These are phyloP conservation scores for Prunella himalayana DNA, from an alignment of 2,113 vertebrate species.

Conservation along the genomic window DNA sequence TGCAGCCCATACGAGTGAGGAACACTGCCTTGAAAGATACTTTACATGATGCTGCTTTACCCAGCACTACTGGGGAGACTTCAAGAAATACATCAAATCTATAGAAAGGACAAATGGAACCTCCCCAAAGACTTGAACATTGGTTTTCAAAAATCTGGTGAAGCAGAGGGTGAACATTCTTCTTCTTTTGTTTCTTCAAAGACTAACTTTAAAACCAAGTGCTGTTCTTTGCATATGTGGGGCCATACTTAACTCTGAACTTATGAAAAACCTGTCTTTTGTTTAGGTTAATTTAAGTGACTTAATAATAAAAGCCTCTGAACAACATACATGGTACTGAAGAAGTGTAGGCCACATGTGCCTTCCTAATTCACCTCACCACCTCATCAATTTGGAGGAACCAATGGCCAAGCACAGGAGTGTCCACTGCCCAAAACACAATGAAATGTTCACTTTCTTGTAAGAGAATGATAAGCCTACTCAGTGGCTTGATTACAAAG, in stretches of 20 bases:
- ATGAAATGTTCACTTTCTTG: background rate
- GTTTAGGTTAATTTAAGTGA: background rate
- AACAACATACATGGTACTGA: background rate
- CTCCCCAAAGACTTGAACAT: background rate
- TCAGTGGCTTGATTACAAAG: background rate
- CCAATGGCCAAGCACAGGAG: background rate
- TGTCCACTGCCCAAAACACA: background rate
- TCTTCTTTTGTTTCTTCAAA: background rate
- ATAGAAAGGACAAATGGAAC: background rate
- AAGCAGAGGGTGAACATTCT: background rate
- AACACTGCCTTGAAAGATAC: slow-evolving; percentile 38
- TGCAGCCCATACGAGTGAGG: slow-evolving; percentile 66
- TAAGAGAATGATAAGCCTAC: background rate
- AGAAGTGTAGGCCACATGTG: background rate
- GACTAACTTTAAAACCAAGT: background rate
- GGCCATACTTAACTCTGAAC: background rate
- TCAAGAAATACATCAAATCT: background rate
- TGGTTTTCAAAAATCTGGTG: background rate
- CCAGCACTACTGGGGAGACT: background rate
- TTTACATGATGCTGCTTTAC: background rate
- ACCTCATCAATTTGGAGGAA: background rate
- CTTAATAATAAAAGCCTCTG: background rate
- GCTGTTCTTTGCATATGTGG: background rate
- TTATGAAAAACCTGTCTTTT: background rate
- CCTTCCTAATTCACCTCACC: background rate